These are phyloP conservation scores for Agriopis leucophaearia DNA, from an alignment of 2,888 invertebrate species.

Conservation along the genomic window DNA sequence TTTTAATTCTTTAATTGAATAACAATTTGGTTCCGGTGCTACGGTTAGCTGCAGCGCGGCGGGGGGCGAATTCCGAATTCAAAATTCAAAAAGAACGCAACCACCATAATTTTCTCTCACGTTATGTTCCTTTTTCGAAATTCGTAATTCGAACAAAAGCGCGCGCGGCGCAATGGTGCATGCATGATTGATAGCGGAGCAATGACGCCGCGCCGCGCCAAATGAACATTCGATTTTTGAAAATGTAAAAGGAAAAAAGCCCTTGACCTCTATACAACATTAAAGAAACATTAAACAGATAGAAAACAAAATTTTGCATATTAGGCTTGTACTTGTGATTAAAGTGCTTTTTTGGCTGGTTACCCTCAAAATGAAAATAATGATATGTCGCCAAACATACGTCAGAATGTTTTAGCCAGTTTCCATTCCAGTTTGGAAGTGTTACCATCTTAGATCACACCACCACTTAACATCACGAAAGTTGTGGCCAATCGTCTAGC, in stretches of 20 bases:
- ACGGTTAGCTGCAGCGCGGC: slow-evolving; percentile 58
- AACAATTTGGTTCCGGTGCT: slow-evolving; percentile 66
- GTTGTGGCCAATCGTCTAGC: background rate
- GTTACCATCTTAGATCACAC: no score
- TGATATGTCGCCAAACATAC: no score
- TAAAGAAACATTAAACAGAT: slow-evolving; percentile 11
- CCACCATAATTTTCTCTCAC: slow-evolving; percentile 75
- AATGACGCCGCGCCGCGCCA: slow-evolving; percentile 72
- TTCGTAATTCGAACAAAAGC: slow-evolving; percentile 84
- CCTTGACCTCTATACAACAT: slow-evolving; percentile 70
- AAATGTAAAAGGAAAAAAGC: slow-evolving; percentile 65
- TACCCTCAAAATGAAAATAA: background rate
- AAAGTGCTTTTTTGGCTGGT: background rate
- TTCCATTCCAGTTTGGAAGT: no score
- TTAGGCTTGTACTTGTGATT: background rate
- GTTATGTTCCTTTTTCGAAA: slow-evolving; percentile 81
- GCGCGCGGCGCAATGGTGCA: slow-evolving; percentile 82
- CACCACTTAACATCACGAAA: background rate
- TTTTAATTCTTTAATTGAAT: slow-evolving; percentile 66
- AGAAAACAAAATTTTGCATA: background rate
- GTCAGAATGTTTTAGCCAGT: no score
- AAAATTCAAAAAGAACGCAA: slow-evolving; percentile 77
- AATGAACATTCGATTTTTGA: slow-evolving; percentile 71
- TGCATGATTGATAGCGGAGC: slow-evolving; percentile 83
- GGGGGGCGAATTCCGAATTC: slow-evolving; percentile 66